Evolutionary conservation across 2,113 vertebrate species (phyloP), one percentile per base, ranked within the genome.

Genomic region (Asarcornis scutulata): DNA sequence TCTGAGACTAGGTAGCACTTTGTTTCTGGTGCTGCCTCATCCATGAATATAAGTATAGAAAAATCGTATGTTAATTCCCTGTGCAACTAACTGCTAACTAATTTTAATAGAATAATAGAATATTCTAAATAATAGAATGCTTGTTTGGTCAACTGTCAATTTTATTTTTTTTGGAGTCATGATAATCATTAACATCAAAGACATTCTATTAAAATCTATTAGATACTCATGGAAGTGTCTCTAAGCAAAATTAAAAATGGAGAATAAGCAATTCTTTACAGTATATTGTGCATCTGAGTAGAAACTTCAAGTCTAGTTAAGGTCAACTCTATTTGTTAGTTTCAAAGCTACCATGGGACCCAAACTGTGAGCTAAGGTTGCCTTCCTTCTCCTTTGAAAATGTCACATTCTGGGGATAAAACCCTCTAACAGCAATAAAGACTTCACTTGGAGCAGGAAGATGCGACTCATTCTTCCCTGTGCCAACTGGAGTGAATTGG

Each of bases 1-100:
- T 97, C 97, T 66, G 95, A 98, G 69, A 97, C 94, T 23, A 97
- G 97, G 97, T 98, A 79, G 93, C 79, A 83, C 46, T 74, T 95
- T 81, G 29, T 84, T 59, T 91, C 64, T 86, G 50, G 25, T n/a
- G 50, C 60, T 92, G 46, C 44, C 16, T 63, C 56, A 68, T 86
- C 46, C 75, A 83, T 23, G 5, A 64, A 60, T 88, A 73, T 68
- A 71, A 38, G 32, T 32, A 27, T 31, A 63, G 48, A 83, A 52
- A 74, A 76, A 55, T 32, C 22, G 12, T 50, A 80, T 56, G 20
- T 53, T 93, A 59, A 38, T 15, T 38, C n/a, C 86, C 59, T 4
- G 4, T 72, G 38, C 7, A 75, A 31, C 25, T 53, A 59, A 56
- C 40, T 71, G 58, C 55, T 86, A 64, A 67, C 75, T 79, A 62